Conservation (phyloP, 1,140 invertebrate species). For the Dendrolimus punctatus region DNA sequence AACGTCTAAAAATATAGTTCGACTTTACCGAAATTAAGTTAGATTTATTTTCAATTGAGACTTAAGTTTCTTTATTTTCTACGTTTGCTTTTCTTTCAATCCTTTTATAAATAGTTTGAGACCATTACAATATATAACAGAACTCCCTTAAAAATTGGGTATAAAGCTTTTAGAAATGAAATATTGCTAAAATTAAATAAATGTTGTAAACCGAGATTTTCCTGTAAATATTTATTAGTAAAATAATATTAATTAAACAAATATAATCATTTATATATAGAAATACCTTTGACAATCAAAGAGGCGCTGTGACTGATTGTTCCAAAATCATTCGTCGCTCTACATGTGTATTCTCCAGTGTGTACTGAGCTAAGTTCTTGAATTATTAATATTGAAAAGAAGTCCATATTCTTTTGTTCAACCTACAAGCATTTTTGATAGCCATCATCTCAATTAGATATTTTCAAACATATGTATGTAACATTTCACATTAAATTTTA, state of each 20-base stretch:
- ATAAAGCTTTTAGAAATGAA: too few relatives aligned
- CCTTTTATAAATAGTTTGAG: too few relatives aligned
- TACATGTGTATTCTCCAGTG: constrained; percentile 85
- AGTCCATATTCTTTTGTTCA: constrained; percentile 67
- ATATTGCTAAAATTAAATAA: too few relatives aligned
- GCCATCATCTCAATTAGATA: constrained; percentile 1
- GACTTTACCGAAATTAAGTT: neutral
- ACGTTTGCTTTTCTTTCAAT: too few relatives aligned
- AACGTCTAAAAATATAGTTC: neutral
- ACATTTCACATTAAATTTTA: constrained; percentile 4
- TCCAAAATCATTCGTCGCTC: constrained; percentile 82
- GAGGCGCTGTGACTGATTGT: constrained; percentile 80
- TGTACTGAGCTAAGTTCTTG: constrained; percentile 84
- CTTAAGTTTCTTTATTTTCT: too few relatives aligned
- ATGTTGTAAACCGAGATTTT: too few relatives aligned
- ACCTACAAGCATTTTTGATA: constrained; percentile 26
- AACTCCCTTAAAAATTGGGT: too few relatives aligned
- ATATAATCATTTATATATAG: too few relatives aligned
- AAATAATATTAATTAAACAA: too few relatives aligned
- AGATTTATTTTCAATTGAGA: neutral
- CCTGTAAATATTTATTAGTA: too few relatives aligned
- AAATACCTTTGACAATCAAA: constrained; percentile 85
- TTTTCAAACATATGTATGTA: constrained; percentile 4
- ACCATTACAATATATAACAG: too few relatives aligned
- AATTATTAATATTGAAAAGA: constrained; percentile 79